These are phyloP conservation scores for Rallus limicola DNA, from an alignment of 2,113 vertebrate genomes.

Conservation along the genomic window DNA sequence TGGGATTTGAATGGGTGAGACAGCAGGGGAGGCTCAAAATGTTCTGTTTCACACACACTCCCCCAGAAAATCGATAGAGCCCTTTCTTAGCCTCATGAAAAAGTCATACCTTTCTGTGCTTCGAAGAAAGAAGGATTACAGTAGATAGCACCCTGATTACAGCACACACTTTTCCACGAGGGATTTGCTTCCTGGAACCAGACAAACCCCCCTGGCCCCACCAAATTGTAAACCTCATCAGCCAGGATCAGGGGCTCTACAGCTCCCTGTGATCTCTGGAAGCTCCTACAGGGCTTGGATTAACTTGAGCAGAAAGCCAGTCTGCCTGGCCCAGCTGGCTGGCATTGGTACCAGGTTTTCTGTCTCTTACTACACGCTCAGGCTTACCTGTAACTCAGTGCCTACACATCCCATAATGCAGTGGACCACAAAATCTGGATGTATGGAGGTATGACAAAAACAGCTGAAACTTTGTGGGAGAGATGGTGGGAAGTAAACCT, in stretches of 20 bases:
- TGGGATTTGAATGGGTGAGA: not conserved
- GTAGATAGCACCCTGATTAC: not conserved
- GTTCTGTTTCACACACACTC: not conserved
- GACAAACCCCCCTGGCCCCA: not conserved
- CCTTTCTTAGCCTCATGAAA: not conserved
- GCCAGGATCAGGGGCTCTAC: not conserved
- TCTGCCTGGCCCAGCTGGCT: not conserved
- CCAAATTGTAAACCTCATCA: not conserved
- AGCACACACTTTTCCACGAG: not conserved
- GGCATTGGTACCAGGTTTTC: not conserved
- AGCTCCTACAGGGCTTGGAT: not conserved
- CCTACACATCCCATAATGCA: fast-evolving
- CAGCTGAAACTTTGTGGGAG: not conserved
- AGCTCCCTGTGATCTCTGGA: not conserved
- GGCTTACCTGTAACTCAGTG: not conserved
- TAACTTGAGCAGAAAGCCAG: not conserved
- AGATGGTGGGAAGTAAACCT: not conserved
- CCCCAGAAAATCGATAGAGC: not conserved
- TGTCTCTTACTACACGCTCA: not conserved
- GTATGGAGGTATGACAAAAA: not conserved
- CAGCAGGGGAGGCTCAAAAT: not conserved
- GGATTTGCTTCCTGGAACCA: not conserved
- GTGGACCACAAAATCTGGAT: not conserved
- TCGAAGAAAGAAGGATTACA: not conserved
- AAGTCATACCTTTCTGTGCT: not conserved